phyloP scores from a whole-genome alignment of 2,888 invertebrate species.

The Cosmia trapezina region DNA sequence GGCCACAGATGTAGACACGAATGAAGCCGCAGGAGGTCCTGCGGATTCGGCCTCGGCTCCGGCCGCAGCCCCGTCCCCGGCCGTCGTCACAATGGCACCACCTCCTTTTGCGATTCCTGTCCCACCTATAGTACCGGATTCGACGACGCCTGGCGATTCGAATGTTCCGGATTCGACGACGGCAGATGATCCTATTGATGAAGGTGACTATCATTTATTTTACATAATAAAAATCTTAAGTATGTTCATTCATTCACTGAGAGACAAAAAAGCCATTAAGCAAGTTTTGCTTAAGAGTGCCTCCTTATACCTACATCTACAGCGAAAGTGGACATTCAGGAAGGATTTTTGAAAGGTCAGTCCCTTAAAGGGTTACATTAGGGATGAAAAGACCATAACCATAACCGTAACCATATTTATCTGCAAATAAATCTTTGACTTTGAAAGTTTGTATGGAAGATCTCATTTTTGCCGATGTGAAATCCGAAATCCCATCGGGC shows the following conservation, averaged over 20 bases:
- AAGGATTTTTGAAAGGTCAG: neutral
- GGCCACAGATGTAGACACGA: slow-evolving; percentile 26
- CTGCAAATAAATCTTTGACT: too few relatives aligned
- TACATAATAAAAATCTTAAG: neutral
- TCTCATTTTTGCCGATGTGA: neutral
- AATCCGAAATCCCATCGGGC: neutral
- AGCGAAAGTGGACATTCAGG: neutral
- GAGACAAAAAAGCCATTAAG: neutral
- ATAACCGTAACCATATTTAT: too few relatives aligned
- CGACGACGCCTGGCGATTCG: slow-evolving; percentile 33
- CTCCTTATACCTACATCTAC: neutral
- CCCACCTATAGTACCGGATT: slow-evolving; percentile 41
- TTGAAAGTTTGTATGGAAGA: neutral
- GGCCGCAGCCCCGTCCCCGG: neutral
- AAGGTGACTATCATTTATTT: slow-evolving; percentile 17
- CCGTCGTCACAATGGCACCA: slow-evolving; percentile 17
- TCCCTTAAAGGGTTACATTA: neutral
- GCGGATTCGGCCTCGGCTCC: slow-evolving; percentile 32
- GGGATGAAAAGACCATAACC: too few relatives aligned
- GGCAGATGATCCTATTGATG: slow-evolving; percentile 40
- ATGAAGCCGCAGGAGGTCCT: slow-evolving; percentile 33
- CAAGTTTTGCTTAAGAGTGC: neutral
- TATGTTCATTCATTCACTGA: neutral
- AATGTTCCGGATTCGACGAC: slow-evolving; percentile 52
- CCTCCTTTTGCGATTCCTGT: slow-evolving; percentile 43